phyloP scores from a whole-genome alignment of 2,113 vertebrate genomes.

The Physeter macrocephalus region DNA sequence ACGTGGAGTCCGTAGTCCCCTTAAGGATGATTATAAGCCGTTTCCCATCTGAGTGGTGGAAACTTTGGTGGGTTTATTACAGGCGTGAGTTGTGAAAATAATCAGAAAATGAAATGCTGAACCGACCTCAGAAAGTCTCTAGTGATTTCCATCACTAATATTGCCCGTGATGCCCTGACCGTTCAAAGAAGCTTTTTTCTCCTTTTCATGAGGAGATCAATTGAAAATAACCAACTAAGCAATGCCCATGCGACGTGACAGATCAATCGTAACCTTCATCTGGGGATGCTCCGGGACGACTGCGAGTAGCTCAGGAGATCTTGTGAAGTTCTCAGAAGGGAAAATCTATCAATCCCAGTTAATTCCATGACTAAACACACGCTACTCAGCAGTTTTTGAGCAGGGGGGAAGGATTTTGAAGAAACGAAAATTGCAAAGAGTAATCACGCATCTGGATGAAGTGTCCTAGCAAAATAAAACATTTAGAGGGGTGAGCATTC shows the following conservation, averaged over 20 bases:
- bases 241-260: not conserved
- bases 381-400: not conserved
- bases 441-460: not conserved
- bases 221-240: conserved; percentile 18
- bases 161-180: not conserved
- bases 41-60: not conserved
- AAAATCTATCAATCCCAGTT: not conserved
- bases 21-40: not conserved
- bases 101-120: not conserved
- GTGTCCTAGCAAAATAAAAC: conserved; percentile 14
- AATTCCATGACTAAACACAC: not conserved
- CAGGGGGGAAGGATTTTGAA: not conserved
- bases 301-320: not conserved
- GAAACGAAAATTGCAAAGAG: conserved; percentile 5
- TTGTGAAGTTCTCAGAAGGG: not conserved
- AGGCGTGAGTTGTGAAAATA: not conserved
- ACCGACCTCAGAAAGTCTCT: not conserved
- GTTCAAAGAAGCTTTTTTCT: not conserved
- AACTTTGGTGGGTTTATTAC: not conserved
- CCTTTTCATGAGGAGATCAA: not conserved
- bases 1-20: not conserved
- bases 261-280: not conserved
- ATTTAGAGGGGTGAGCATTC: not conserved
- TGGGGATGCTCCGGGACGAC: not conserved
- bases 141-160: not conserved